A percentile compares a stretch with the other conserved stretches of the same genome.
These are phyloP conservation scores for Torymus aiolomorphi DNA, from an alignment of 2,888 invertebrate genomes.

Conservation along the genomic window DNA sequence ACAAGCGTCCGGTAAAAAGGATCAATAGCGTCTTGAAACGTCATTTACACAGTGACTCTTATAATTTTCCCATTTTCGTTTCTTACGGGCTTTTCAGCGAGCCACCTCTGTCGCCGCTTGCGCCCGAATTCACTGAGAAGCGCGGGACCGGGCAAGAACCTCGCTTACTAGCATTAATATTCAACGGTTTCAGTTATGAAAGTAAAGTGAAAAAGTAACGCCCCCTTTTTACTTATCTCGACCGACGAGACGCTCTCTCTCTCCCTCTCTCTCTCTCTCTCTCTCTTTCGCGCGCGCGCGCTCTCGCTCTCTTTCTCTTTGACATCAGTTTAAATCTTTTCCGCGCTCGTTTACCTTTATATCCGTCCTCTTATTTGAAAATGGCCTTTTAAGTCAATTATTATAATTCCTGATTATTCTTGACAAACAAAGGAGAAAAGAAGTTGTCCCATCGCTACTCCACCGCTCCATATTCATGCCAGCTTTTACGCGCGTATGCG, in stretches of 20 bases:
- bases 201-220: constrained; percentile 75
- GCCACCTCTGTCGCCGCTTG: constrained; percentile 37
- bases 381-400: constrained; percentile 55
- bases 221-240: constrained; percentile 56
- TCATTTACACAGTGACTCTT: constrained; percentile 71
- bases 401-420: constrained; percentile 49
- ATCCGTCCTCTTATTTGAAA: constrained; percentile 42
- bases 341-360: background rate
- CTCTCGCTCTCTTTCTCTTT: constrained; percentile 2
- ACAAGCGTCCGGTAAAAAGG: constrained; percentile 16
- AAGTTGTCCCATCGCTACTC: background rate
- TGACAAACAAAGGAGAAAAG: constrained; percentile 17
- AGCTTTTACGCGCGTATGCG: background rate
- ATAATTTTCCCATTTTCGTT: constrained; percentile 73
- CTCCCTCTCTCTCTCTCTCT: constrained; percentile 46
- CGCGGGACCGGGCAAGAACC: constrained; percentile 53
- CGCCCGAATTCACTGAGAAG: constrained; percentile 35
- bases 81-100: constrained; percentile 61
- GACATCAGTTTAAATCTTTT: background rate
- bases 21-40: constrained; percentile 57
- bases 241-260: constrained; percentile 38
- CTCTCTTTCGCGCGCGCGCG: no score
- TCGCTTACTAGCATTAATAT: constrained; percentile 72
- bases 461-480: constrained; percentile 42
- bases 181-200: constrained; percentile 75